phyloP scores from a whole-genome alignment of 2,113 vertebrate species.

The Ceratotherium simum region DNA sequence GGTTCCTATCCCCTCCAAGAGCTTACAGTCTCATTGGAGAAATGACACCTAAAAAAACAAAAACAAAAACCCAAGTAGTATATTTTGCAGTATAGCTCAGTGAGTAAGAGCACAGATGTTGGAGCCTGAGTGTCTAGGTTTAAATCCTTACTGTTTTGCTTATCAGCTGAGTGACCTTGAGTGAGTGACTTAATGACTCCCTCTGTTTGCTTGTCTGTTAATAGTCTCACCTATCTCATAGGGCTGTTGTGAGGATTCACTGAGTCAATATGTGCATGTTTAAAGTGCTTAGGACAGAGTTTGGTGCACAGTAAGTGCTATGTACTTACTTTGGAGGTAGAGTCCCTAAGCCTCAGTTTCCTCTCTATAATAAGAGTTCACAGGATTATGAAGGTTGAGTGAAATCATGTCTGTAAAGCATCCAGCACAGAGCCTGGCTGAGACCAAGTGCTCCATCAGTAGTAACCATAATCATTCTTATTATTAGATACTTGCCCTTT shows the following conservation, averaged over 20 bases:
- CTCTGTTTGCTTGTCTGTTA: not conserved
- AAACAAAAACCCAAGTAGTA: not conserved
- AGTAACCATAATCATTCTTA: not conserved
- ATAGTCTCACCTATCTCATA: not conserved
- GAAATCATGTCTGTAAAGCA: not conserved
- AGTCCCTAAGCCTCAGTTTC: constrained; percentile 17
- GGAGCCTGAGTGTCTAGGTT: not conserved
- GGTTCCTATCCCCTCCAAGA: not conserved
- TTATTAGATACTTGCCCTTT: not conserved
- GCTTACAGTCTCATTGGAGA: not conserved
- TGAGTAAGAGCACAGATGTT: not conserved
- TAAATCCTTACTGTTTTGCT: not conserved
- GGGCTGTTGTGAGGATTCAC: not conserved
- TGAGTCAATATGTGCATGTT: not conserved
- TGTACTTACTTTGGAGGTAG: not conserved
- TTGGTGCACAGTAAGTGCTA: not conserved
- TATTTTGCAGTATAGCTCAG: not conserved
- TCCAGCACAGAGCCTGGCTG: not conserved
- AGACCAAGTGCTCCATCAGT: not conserved
- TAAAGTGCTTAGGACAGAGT: constrained; percentile 12
- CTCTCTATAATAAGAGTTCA: not conserved
- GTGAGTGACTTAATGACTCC: not conserved
- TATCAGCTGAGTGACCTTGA: not conserved
- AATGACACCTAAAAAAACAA: not conserved
- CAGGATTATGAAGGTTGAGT: not conserved